Conservation (phyloP, 37 sponge, comb jelly and placozoan genomes). For the Ephydatia muelleri region DNA sequence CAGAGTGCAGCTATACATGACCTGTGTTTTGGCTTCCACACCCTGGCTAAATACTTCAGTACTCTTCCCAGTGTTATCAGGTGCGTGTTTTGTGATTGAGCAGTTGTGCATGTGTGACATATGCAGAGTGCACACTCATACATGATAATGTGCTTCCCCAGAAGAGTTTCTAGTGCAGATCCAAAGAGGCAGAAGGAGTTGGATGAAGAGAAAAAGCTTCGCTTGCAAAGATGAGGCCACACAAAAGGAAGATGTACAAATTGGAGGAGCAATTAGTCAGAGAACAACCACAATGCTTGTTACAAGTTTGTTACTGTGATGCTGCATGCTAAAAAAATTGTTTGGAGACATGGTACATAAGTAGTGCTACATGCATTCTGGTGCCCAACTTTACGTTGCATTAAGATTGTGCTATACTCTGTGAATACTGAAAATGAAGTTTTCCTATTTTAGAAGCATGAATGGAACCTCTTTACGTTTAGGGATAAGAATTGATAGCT, state of each 20-base stretch:
- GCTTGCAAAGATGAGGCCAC: conserved; percentile 39
- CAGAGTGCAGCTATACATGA: no score
- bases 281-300: not conserved
- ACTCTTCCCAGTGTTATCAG: conserved; percentile 31
- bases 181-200: conserved; percentile 36
- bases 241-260: conserved; percentile 47
- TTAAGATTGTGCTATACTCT: no score
- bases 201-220: conserved; percentile 33
- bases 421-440: no score
- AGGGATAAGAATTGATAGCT: no score
- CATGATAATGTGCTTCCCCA: not conserved
- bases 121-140: not conserved
- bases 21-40: no score
- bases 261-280: conserved; percentile 31
- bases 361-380: no score
- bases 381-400: not conserved
- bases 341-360: no score
- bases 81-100: conserved; percentile 18
- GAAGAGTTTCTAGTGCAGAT: conserved; percentile 36
- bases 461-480: no score
- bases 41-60: conserved; percentile 56
- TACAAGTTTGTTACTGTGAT: not conserved
- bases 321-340: no score
- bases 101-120: not conserved
- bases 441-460: no score